These are phyloP conservation scores for Chelonia mydas DNA, from an alignment of 2,797 vertebrate species.

Conservation along the genomic window DNA sequence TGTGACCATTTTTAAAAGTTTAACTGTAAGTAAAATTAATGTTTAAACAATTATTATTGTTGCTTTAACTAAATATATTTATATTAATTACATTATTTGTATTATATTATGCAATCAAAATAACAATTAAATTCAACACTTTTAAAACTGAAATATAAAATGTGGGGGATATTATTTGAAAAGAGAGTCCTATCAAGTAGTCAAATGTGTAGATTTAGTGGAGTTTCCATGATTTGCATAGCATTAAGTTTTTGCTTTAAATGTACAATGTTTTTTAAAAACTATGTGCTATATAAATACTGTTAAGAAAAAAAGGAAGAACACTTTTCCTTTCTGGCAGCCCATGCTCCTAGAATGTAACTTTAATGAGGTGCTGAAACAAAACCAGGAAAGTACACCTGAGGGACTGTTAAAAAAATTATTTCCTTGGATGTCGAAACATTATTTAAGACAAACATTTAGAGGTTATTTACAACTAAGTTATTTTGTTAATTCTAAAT, in stretches of 20 bases:
- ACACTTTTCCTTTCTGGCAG: neutral
- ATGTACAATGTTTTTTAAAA: neutral
- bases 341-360: neutral
- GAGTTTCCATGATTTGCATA: neutral
- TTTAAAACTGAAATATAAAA: neutral
- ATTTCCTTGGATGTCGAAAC: no score
- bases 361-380: neutral
- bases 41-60: no score
- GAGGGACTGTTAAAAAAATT: no score
- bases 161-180: neutral
- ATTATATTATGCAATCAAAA: no score
- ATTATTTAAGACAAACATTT: neutral
- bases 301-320: neutral
- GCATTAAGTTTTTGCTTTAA: neutral
- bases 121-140: neutral
- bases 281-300: fast-evolving
- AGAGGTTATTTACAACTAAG: neutral
- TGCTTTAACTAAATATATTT: no score
- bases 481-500: neutral
- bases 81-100: no score
- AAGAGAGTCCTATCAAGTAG: neutral
- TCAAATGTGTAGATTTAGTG: neutral
- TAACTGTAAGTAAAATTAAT: no score
- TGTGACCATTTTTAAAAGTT: no score
- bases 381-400: neutral